Evolutionary conservation across 2,888 invertebrate genomes (phyloP), one percentile per base, ranked within the genome.

Genomic region (Tenthredo notha): DNA sequence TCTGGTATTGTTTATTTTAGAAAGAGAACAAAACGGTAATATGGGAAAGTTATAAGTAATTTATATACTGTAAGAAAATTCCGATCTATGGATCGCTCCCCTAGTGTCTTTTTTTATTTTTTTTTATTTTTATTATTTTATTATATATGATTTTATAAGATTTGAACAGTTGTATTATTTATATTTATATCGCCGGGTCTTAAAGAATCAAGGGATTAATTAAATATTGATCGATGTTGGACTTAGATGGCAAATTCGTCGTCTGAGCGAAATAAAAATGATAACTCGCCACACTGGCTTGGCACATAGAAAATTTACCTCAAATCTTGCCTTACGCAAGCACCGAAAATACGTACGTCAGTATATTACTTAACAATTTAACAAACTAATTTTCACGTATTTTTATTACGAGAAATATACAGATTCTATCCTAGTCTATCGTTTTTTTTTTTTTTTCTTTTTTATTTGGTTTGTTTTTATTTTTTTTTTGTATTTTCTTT

Each of bases 201-300:
- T 61, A 40, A 21, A 37, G 40, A 80, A 80, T 61, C 21, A 61
- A 21, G 29, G 61, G 40, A 40, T 29, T 21, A 15, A 80, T 61
- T 21, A 67, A 25, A 61, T 67, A 67, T 67, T 67, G 47, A 67
- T 47, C 83, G 83, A 83, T 67, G 83, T 83, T 70, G 33, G 83
- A 83, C 83, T 83, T 43, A 83, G 83, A 83, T 67, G 83, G 83
- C 83, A 83, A 83, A 67, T 83, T 83, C 83, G 67, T 83, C 70
- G 67, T 83, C 83, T 70, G 83, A 83, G 83, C 83, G 29, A 83
- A 83, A 67, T 70, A n/a, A 83, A 47, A 47, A 47, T 50, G 18
- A 61, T 37, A 74, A 74, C 18, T 83, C 21, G 50, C 83, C 67
- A 83, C 83, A 83, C 70, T 83, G 67, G 83, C 83, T 83, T 83